These are phyloP conservation scores for Saccostrea glomerata DNA, from an alignment of 1,140 invertebrate genomes.

Conservation along the genomic window DNA sequence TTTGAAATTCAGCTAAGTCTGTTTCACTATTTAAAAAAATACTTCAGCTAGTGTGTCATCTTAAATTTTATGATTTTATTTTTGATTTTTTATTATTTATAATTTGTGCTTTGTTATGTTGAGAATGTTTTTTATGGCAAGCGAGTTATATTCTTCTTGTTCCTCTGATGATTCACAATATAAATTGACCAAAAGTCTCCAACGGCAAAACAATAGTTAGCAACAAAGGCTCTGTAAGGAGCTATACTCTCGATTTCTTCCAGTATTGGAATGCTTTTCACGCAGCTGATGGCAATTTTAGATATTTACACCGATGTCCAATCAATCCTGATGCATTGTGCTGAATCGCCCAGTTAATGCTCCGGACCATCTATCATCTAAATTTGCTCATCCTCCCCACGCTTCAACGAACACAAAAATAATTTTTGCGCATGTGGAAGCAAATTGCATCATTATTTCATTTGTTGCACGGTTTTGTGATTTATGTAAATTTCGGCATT, in stretches of 20 bases:
- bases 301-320: conserved; percentile 36
- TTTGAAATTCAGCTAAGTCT: no score
- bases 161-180: background rate
- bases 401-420: conserved; percentile 2
- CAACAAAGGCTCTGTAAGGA: conserved; percentile 8
- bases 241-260: conserved; percentile 5
- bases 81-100: no score
- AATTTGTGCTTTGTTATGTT: no score
- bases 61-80: no score
- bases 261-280: conserved; percentile 29
- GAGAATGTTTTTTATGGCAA: background rate
- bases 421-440: conserved; percentile 29
- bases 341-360: conserved; percentile 30
- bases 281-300: conserved; percentile 37
- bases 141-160: background rate
- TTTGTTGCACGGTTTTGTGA: conserved; percentile 15
- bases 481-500: conserved; percentile 38
- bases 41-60: no score
- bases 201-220: background rate
- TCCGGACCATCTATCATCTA: conserved; percentile 34
- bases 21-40: no score
- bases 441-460: conserved; percentile 45
- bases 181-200: background rate
- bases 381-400: conserved; percentile 30
- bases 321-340: conserved; percentile 42